Base-by-base conservation (phyloP, 2,797 vertebrate species). In the Lerista edwardsae region DNA sequence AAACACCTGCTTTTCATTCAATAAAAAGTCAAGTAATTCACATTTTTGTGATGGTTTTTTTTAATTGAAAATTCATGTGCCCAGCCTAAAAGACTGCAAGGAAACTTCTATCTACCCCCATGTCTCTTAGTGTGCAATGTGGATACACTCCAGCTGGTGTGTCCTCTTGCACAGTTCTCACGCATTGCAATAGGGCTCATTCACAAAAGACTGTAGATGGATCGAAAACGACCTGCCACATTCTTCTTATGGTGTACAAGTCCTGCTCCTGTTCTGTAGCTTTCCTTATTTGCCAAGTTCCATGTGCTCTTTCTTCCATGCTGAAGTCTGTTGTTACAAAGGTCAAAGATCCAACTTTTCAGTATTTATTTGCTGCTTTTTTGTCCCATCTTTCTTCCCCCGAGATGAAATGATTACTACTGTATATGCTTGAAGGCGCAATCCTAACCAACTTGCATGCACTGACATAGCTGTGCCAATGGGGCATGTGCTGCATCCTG, bases 1-100 rank as follows among this genome's bases (percentile, higher is more conserved):
- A 65, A 92, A 91, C 89, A 90, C 89, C 86, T 91, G 36, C 88
- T 74, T 92, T 92, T 89, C 79, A 89, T 72, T 86, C 86, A 93
- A 89, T 89, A 87, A 93, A 91, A 44, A 68, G 65, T 90, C 65
- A 31, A 68, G n/a, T 61, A 90, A 91, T 17, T 85, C 87, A 86
- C 72, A 55, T 89, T 73, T 36, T 87, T 89, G 87, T 75, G 91
- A 91, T 81, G 89, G 83, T 86, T 88, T 39, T 94, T 79, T 57
- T 57, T 57, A 57, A 57, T 17, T 6, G 8, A 21, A 4, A 21
- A 39, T 91, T 90, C 25, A 10, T 75, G 74, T 76, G 79, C 36
- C 14, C 79, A 61, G 68, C 64, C 41, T 82, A 51, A 84, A 84
- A 86, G 69, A 86, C 39, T 25, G 17, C 64, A 68, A 41, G 14